phyloP scores from a whole-genome alignment of 2,113 vertebrate species.

The Clinocottus analis region DNA sequence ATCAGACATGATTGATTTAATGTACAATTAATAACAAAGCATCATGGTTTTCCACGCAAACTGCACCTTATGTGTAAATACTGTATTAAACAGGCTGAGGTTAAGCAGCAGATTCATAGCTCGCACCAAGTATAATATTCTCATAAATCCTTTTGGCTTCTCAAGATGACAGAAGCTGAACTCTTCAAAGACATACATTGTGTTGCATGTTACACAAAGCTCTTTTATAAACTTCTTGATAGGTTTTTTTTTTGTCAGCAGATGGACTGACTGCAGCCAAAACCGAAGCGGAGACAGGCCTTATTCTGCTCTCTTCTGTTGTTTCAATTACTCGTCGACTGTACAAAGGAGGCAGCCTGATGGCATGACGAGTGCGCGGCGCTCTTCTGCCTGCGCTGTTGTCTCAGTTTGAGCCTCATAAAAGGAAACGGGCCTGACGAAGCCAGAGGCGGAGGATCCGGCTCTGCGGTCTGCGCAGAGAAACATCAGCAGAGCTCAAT shows the following conservation, averaged over 20 bases:
- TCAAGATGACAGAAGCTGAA: slow-evolving; percentile 58
- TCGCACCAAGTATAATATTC: slow-evolving; percentile 32
- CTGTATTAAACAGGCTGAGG: slow-evolving; percentile 11
- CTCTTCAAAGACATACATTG: slow-evolving; percentile 70
- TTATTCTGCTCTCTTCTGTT: slow-evolving; percentile 66
- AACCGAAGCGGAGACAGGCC: slow-evolving; percentile 71
- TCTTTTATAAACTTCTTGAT: slow-evolving; percentile 71
- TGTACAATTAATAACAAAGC: slow-evolving; percentile 17
- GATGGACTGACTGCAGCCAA: slow-evolving; percentile 72
- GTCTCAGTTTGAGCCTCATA: slow-evolving; percentile 81
- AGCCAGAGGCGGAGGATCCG: slow-evolving; percentile 79
- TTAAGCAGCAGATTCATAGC: not conserved
- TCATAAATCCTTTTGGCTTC: slow-evolving; percentile 35
- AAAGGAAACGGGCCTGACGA: slow-evolving; percentile 83
- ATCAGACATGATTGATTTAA: slow-evolving; percentile 43
- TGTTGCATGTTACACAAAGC: slow-evolving; percentile 66
- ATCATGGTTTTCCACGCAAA: not conserved
- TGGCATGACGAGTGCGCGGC: slow-evolving; percentile 69
- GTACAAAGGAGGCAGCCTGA: slow-evolving; percentile 78
- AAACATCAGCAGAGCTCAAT: slow-evolving; percentile 62
- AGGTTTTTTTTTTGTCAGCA: slow-evolving; percentile 32
- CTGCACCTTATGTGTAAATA: slow-evolving; percentile 7
- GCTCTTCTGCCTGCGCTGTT: slow-evolving; percentile 71
- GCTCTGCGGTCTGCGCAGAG: slow-evolving; percentile 66
- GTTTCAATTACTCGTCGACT: slow-evolving; percentile 74